Base-by-base conservation (phyloP, 2,888 invertebrate genomes). In the Megamerina dolium region DNA sequence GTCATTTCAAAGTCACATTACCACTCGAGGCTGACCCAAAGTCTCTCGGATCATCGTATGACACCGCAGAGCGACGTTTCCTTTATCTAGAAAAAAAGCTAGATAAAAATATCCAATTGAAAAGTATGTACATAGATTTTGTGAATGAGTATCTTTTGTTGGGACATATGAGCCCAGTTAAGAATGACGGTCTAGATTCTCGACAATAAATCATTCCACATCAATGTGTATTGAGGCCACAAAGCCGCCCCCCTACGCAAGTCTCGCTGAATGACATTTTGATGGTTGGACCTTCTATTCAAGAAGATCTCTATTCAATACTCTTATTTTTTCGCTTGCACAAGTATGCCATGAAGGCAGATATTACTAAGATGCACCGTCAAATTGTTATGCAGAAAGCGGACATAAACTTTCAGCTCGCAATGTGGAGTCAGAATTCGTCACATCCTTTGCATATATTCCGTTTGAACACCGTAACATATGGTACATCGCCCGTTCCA, bases 61-160 rank as follows among this genome's bases (percentile, higher is more conserved):
- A 49, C 30, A 45, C 27, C 26, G 46, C 46, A 5, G 41, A 46
- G 41, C 36, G 46, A 4, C 39, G 44, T n/a, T 52, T 49, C 41
- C 29, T 47, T 23, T 34, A 43, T 1, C 27, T 49, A 21, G 43
- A 55, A 36, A 41, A 46, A 19, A 41, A 35, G 4, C 14, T 47
- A 2, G 33, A 26, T 21, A 51, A 49, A 39, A 29, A 43, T 37
- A 29, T 20, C 18, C 23, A 44, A 18, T 32, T 48, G 13, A 42
- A 29, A 21, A 20, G 26, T 10, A 45, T 46, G 31, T 49, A 45
- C 16, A 35, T 41, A 27, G 30, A 40, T 2, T 50, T 50, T 26
- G 48, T 54, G 44, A 45, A 41, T 13, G 48, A 52, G 17, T 52
- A 48, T 21, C 13, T 43, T 17, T 9, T 13, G 5, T 39, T 50